Conservation (phyloP, 1,140 invertebrate genomes). For the Aphelinus atriplicis region DNA sequence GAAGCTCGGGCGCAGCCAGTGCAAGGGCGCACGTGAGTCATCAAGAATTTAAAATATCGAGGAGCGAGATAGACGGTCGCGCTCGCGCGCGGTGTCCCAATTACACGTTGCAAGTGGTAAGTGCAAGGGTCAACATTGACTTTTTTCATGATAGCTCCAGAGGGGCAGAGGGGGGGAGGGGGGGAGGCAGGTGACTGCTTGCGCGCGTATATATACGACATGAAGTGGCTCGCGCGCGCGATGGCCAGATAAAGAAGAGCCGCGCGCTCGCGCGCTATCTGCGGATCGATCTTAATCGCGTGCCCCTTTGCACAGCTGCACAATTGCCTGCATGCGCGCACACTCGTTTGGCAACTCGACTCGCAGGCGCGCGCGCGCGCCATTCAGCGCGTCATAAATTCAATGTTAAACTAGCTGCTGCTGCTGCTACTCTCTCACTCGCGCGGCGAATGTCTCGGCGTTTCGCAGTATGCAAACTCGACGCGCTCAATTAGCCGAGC, state of each 20-base stretch:
- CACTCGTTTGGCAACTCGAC: too few relatives aligned
- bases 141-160: background rate
- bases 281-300: slow-evolving; percentile 14
- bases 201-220: too few relatives aligned
- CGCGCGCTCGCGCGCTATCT: slow-evolving; percentile 1
- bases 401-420: too few relatives aligned
- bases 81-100: background rate
- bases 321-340: background rate
- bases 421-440: too few relatives aligned
- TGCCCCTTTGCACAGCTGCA: background rate
- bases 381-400: too few relatives aligned
- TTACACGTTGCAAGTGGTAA: slow-evolving; percentile 22
- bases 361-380: too few relatives aligned
- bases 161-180: too few relatives aligned
- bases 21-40: slow-evolving; percentile 32
- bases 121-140: slow-evolving; percentile 7
- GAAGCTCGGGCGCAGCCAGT: slow-evolving; percentile 47
- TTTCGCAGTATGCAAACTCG: too few relatives aligned
- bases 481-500: too few relatives aligned
- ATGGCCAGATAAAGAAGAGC: background rate
- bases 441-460: too few relatives aligned
- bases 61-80: background rate
- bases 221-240: too few relatives aligned
- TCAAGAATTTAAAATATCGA: background rate
- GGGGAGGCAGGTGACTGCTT: too few relatives aligned